Conservation (phyloP, 2,113 vertebrate genomes). For the Aythya baeri region DNA sequence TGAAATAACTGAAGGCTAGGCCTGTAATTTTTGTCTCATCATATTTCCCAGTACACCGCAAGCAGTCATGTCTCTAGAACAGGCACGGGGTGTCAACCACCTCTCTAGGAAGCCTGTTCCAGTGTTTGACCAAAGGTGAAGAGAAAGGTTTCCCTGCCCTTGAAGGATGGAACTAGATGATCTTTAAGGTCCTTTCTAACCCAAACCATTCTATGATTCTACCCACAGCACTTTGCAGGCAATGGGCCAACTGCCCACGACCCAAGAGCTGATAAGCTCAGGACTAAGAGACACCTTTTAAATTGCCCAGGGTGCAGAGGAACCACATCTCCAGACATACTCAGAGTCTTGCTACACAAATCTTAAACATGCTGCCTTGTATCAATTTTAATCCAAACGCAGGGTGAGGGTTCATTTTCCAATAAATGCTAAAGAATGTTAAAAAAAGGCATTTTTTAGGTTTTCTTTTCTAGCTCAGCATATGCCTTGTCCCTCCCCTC, state of each 20-base stretch:
- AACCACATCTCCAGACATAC: neutral
- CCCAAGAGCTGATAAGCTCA: neutral
- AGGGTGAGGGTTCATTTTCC: neutral
- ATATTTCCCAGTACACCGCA: neutral
- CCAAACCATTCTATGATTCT: neutral
- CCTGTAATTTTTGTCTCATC: neutral
- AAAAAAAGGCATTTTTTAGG: rapidly evolving
- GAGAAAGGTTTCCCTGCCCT: neutral
- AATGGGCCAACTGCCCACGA: neutral
- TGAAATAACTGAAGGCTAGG: neutral
- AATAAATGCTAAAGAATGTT: neutral
- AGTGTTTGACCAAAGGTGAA: neutral
- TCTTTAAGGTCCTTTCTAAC: neutral
- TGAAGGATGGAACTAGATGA: neutral
- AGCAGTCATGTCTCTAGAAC: neutral
- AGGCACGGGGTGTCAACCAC: neutral
- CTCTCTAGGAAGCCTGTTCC: neutral
- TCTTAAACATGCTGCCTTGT: neutral
- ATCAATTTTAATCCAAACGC: neutral
- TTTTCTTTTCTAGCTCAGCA: neutral
- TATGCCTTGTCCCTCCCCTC: neutral
- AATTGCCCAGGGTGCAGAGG: neutral
- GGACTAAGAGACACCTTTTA: neutral
- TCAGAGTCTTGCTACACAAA: neutral
- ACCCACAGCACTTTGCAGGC: neutral